Conservation (phyloP, 2,113 vertebrate genomes). For the Nibea albiflora region DNA sequence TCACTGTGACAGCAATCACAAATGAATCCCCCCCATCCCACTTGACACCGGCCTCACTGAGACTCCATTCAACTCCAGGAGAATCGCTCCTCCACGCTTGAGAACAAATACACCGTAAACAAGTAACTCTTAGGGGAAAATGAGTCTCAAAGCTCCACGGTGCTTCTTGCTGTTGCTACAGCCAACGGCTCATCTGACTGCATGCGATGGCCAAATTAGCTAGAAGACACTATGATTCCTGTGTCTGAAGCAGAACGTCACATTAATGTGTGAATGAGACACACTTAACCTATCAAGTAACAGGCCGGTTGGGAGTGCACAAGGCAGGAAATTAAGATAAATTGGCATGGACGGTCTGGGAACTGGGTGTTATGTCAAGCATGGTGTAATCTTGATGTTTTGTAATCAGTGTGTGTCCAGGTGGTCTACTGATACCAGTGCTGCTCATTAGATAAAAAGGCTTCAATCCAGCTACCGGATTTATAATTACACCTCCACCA, state of each 20-base stretch:
- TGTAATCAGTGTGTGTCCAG: slow-evolving; percentile 18
- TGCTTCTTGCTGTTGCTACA: slow-evolving; percentile 58
- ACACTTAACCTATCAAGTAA: slow-evolving; percentile 9
- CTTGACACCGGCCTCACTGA: slow-evolving; percentile 49
- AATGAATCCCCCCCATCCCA: neutral
- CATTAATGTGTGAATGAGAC: slow-evolving; percentile 12
- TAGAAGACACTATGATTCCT: slow-evolving; percentile 8
- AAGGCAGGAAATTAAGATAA: slow-evolving; percentile 22
- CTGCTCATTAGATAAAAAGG: neutral
- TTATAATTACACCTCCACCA: slow-evolving; percentile 7
- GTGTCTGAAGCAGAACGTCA: slow-evolving; percentile 4
- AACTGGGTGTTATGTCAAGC: neutral
- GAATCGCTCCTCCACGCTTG: slow-evolving; percentile 34
- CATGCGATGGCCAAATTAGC: slow-evolving; percentile 35
- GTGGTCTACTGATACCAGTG: neutral
- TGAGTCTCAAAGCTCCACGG: slow-evolving; percentile 54
- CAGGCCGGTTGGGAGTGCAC: neutral
- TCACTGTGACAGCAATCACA: neutral
- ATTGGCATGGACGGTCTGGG: neutral
- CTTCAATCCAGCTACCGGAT: slow-evolving; percentile 5
- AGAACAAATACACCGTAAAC: slow-evolving; percentile 67
- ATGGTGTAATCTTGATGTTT: neutral
- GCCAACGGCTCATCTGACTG: slow-evolving; percentile 57
- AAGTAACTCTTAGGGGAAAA: slow-evolving; percentile 57
- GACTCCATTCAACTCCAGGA: slow-evolving; percentile 33